Percentiles rank a stretch among this genome's conserved stretches.
phyloP scores from a whole-genome alignment of 2,797 vertebrate species.

The Sciaenops ocellatus region DNA sequence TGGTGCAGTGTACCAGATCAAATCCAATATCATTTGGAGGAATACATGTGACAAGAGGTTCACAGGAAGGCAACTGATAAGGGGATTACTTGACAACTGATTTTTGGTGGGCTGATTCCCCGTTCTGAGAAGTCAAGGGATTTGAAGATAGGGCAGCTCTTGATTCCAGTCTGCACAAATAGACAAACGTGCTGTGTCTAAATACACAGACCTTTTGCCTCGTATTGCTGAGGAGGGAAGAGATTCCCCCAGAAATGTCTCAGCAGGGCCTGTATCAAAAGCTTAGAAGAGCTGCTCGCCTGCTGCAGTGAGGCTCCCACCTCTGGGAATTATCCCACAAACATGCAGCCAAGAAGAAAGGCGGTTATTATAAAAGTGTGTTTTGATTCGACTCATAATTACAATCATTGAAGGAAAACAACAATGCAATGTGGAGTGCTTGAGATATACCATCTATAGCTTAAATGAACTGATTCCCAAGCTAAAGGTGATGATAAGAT shows the following conservation, averaged over 20 bases:
- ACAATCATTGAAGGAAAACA: constrained; percentile 38
- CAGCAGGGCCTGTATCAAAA: constrained; percentile 63
- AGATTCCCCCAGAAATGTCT: constrained; percentile 66
- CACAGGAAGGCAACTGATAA: constrained; percentile 48
- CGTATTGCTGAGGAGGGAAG: constrained; percentile 55
- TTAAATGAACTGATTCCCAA: constrained; percentile 49
- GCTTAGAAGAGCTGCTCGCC: constrained; percentile 47
- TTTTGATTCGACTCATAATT: constrained; percentile 65
- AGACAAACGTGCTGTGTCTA: constrained; percentile 36
- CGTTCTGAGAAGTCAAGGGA: constrained; percentile 56
- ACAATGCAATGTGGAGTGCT: constrained; percentile 32
- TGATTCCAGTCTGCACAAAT: constrained; percentile 33
- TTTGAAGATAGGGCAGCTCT: constrained; percentile 45
- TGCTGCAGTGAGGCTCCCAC: constrained; percentile 51
- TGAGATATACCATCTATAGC: constrained; percentile 38
- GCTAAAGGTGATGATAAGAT: constrained; percentile 24
- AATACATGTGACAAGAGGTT: constrained; percentile 45
- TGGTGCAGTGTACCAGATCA: constrained; percentile 36
- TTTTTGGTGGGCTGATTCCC: constrained; percentile 48
- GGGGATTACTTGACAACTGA: constrained; percentile 59
- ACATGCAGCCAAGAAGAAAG: constrained; percentile 56
- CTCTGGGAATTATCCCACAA: constrained; percentile 68
- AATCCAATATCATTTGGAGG: constrained; percentile 56
- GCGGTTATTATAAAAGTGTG: constrained; percentile 40
- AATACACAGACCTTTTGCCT: constrained; percentile 49